A percentile compares a stretch with the other conserved stretches of the same genome.
phyloP scores from a whole-genome alignment of 2,797 vertebrate genomes.

The Urophycis tenuis region DNA sequence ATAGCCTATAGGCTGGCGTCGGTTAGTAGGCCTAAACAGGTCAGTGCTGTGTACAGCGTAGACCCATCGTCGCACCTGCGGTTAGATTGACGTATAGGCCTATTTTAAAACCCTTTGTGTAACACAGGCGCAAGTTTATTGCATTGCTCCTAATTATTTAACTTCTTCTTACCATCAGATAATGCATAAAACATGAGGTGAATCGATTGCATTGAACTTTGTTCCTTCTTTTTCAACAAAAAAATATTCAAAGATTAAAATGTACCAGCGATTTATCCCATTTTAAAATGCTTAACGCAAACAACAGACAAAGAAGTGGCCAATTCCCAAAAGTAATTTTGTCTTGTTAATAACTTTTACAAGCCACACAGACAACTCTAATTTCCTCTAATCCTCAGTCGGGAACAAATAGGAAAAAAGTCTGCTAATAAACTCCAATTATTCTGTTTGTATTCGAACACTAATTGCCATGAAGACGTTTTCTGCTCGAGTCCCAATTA shows the following conservation, averaged over 20 bases:
- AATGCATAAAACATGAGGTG: slow-evolving; percentile 4
- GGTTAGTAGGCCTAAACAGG: not conserved
- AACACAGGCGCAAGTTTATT: too few species aligned
- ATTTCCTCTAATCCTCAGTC: slow-evolving; percentile 62
- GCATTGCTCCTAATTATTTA: not conserved
- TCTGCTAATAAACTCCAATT: slow-evolving; percentile 41
- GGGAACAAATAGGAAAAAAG: slow-evolving; percentile 60
- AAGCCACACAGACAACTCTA: slow-evolving; percentile 51
- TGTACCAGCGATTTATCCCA: slow-evolving; percentile 44
- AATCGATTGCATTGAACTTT: slow-evolving; percentile 10
- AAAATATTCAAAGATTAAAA: slow-evolving; percentile 5
- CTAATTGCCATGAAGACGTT: slow-evolving; percentile 55
- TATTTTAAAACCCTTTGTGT: not conserved
- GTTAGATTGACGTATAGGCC: too few species aligned
- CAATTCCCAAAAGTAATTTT: slow-evolving; percentile 59
- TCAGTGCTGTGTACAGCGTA: not conserved
- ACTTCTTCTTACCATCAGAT: not conserved
- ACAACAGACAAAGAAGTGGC: slow-evolving; percentile 42
- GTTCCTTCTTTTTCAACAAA: not conserved
- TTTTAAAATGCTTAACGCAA: slow-evolving; percentile 48
- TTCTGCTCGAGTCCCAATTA: slow-evolving; percentile 52
- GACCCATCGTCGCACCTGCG: too few species aligned
- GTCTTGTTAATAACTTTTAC: slow-evolving; percentile 67
- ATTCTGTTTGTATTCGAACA: slow-evolving; percentile 49
- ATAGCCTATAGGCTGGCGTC: not conserved